A percentile compares a stretch with the other conserved stretches of the same genome.
These are phyloP conservation scores for Pseudochirops cupreus DNA, from an alignment of 2,797 vertebrate genomes.

Conservation along the genomic window DNA sequence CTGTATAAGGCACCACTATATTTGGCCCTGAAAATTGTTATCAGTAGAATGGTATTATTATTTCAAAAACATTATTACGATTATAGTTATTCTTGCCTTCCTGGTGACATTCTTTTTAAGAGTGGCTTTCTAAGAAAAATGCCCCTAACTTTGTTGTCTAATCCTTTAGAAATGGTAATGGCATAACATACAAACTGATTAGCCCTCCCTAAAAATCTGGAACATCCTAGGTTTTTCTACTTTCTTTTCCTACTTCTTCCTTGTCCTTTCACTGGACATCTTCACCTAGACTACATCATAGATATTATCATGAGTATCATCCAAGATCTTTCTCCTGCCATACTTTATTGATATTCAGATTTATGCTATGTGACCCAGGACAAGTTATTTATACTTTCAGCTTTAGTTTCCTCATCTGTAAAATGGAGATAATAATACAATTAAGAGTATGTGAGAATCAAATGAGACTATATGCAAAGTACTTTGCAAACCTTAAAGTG, in stretches of 20 bases:
- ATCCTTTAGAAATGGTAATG: not conserved
- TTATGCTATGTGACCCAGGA: not conserved
- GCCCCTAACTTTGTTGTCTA: not conserved
- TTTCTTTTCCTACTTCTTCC: not conserved
- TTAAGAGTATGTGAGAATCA: not conserved
- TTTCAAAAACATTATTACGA: not conserved
- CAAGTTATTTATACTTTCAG: not conserved
- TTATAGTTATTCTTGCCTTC: not conserved
- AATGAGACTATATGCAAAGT: not conserved
- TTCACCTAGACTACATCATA: not conserved
- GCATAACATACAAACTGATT: not conserved
- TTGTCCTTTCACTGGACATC: not conserved
- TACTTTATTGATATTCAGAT: not conserved
- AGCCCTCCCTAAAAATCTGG: not conserved
- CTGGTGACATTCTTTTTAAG: not conserved
- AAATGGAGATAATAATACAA: not conserved
- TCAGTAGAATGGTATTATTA: not conserved
- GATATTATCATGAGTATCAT: not conserved
- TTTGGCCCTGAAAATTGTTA: not conserved
- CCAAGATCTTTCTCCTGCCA: not conserved
- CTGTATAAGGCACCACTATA: not conserved
- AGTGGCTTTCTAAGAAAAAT: not conserved
- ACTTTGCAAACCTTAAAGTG: not conserved
- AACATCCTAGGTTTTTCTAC: not conserved
- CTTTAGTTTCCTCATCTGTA: not conserved